Percentiles rank a stretch among this genome's conserved stretches.
phyloP scores from a whole-genome alignment of 2,888 invertebrate genomes.

The Metallyticus violacea region DNA sequence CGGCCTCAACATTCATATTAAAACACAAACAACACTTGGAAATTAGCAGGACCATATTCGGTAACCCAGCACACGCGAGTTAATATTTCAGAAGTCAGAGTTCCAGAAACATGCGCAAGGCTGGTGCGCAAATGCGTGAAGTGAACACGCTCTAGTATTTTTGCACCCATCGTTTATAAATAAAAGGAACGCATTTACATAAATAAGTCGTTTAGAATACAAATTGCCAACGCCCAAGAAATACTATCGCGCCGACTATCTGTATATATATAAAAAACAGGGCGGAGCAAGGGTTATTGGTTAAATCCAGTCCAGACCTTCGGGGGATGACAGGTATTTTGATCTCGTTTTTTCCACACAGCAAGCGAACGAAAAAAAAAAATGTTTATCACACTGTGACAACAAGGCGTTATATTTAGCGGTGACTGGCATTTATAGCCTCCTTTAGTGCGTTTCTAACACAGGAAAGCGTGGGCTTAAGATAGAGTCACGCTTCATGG shows the following conservation, averaged over 20 bases:
- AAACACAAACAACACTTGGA: not conserved
- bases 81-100: not conserved
- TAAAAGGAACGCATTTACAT: not conserved
- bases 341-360: not conserved
- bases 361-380: not conserved
- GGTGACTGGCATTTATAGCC: not conserved
- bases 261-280: not conserved
- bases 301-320: not conserved
- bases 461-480: too few species aligned
- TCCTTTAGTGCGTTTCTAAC: too few species aligned
- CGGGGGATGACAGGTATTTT: not conserved
- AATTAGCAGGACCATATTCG: not conserved
- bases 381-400: not conserved
- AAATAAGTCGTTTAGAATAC: conserved; percentile 11
- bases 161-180: not conserved
- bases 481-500: too few species aligned
- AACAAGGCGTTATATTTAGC: not conserved
- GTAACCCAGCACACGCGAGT: not conserved
- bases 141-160: not conserved
- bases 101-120: not conserved
- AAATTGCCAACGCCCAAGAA: conserved; percentile 16
- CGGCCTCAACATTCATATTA: too few species aligned
- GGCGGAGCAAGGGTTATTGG: not conserved
- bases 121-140: not conserved
- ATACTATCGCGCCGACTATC: not conserved